Evolutionary conservation across 2,888 invertebrate species (phyloP).

Genomic region (Drosophila nigricruria): DNA sequence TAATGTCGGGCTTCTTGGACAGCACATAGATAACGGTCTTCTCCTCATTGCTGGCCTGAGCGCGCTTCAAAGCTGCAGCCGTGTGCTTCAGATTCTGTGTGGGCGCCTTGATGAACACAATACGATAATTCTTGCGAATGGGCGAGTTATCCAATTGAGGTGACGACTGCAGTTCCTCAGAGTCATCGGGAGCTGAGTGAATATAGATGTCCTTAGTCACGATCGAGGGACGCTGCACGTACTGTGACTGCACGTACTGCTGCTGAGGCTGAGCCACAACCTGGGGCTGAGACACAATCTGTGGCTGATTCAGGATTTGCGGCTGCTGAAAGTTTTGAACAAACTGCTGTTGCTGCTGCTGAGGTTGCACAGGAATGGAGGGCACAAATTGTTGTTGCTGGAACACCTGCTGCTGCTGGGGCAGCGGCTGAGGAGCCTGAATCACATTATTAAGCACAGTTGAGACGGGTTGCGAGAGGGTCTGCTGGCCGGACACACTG

Average conservation of each 20-base stretch:
- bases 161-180: conserved; percentile 69
- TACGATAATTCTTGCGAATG: conserved; percentile 84
- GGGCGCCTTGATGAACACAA: conserved; percentile 85
- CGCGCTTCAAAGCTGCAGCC: conserved; percentile 82
- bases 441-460: conserved; percentile 29
- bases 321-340: conserved; percentile 44
- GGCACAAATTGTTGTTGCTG: conserved; percentile 44
- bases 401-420: conserved; percentile 29
- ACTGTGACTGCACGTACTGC: conserved; percentile 58
- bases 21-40: conserved; percentile 85
- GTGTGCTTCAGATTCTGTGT: conserved; percentile 84
- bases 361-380: conserved; percentile 26
- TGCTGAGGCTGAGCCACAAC: conserved; percentile 37
- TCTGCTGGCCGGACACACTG: conserved; percentile 46
- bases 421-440: conserved; percentile 7
- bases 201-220: conserved; percentile 83
- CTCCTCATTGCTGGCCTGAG: conserved; percentile 83
- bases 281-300: conserved; percentile 37
- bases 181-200: conserved; percentile 83
- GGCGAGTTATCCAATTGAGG: conserved; percentile 70
- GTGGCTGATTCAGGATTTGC: conserved; percentile 37
- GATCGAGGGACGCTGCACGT: conserved; percentile 76
- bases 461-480: conserved; percentile 31
- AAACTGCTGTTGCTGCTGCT: conserved; percentile 34
- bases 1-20: conserved; percentile 83